These are phyloP conservation scores for Plotosus lineatus DNA, from an alignment of 2,113 vertebrate genomes.

Conservation along the genomic window DNA sequence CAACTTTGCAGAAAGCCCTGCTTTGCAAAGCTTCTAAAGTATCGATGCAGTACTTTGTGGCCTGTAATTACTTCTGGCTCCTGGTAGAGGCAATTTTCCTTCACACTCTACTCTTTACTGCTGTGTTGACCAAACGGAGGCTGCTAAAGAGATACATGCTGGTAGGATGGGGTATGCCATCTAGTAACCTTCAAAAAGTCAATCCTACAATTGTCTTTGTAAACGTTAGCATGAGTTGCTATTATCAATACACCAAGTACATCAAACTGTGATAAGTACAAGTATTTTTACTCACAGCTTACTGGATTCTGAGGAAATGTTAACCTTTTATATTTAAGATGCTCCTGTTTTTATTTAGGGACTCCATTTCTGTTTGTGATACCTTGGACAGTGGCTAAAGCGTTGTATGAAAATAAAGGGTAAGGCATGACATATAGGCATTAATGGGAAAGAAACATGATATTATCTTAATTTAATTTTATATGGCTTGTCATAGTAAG, in stretches of 20 bases:
- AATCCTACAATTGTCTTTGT: background rate
- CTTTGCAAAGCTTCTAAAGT: conserved; percentile 83
- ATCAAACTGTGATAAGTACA: background rate
- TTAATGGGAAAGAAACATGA: background rate
- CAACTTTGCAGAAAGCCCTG: conserved; percentile 66
- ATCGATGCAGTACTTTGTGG: conserved; percentile 89
- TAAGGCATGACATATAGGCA: conserved; percentile 60
- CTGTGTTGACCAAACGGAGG: conserved; percentile 78
- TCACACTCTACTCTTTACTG: conserved; percentile 81
- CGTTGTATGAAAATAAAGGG: conserved; percentile 83
- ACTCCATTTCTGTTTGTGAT: conserved; percentile 85
- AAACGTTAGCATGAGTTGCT: background rate
- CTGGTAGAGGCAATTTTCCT: conserved; percentile 94
- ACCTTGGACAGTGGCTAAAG: conserved; percentile 82
- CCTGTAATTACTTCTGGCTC: conserved; percentile 90
- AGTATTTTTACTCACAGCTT: background rate
- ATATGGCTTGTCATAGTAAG: background rate
- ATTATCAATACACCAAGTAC: no score
- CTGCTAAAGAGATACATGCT: conserved; percentile 85
- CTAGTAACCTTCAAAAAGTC: background rate
- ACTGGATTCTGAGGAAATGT: background rate
- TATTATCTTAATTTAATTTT: background rate
- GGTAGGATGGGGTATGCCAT: conserved; percentile 88
- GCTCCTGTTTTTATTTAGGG: conserved; percentile 65
- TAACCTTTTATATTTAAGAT: background rate